phyloP scores from a whole-genome alignment of 2,113 vertebrate species.

The Sinocyclocheilus grahami region DNA sequence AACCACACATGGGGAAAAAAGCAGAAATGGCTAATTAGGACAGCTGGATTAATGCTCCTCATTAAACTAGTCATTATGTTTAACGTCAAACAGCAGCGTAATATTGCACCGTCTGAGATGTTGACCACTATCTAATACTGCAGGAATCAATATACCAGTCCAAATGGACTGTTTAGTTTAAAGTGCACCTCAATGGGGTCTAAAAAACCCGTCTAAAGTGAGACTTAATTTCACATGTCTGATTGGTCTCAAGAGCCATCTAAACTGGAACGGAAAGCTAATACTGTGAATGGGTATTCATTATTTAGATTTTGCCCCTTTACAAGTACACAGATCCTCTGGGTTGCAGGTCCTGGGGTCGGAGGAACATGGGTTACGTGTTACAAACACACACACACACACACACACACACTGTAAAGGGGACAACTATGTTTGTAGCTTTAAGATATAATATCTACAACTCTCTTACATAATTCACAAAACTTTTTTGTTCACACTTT shows the following conservation, averaged over 20 bases:
- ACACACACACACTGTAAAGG: neutral
- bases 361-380: neutral
- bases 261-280: conserved; percentile 62
- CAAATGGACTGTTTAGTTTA: conserved; percentile 21
- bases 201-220: neutral
- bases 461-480: neutral
- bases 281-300: conserved; percentile 62
- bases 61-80: conserved; percentile 49
- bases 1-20: conserved; percentile 52
- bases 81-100: conserved; percentile 33
- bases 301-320: conserved; percentile 58
- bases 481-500: neutral
- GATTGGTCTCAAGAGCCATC: conserved; percentile 42
- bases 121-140: conserved; percentile 49
- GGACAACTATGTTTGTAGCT: too few relatives aligned
- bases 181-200: conserved; percentile 23
- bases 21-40: conserved; percentile 63
- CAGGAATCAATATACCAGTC: conserved; percentile 21
- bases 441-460: neutral
- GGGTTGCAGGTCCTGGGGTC: neutral
- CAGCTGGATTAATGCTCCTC: conserved; percentile 48
- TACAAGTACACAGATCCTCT: conserved; percentile 54
- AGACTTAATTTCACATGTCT: conserved; percentile 28
- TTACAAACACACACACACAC: neutral
- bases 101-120: conserved; percentile 21